Base-by-base conservation (phyloP, 2,113 vertebrate genomes). In the Pachypanchax playfairii region DNA sequence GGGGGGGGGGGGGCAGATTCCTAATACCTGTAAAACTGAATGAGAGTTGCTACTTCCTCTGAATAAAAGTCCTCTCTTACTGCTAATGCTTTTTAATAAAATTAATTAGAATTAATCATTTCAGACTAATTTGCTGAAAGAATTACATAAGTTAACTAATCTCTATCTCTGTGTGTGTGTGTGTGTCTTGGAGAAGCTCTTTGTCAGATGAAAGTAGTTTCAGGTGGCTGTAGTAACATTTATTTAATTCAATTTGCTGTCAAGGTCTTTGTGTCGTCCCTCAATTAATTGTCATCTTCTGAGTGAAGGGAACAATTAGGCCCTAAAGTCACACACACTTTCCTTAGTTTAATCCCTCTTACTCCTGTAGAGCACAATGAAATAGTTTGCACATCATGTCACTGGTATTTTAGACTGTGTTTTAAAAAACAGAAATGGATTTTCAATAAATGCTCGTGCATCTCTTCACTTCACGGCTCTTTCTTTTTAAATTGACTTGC, bases 221-320 rank as follows among this genome's bases (percentile, higher is more conserved):
- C 55, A 69, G 68, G 62, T 41, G 80, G 62, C 75, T 61, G 61
- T 66, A 54, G 72, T 80, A 87, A 80, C 84, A 83, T 88, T 85
- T 83, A 57, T 84, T 87, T 83, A 85, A 90, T 88, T 83, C 72
- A 87, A 85, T 88, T 86, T 87, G 75, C 70, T 4, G 49, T 77
- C 86, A 89, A 90, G 89, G 89, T 86, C 89, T 75, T 83, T 77
- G 63, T 77, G 77, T 84, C 55, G 46, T 39, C 73, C 83, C 79
- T 77, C 85, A 65, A 85, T 89, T 88, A 90, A 88, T 87, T 87
- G 89, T 88, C 86, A 84, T 89, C 86, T 83, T 78, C 71, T 65
- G 81, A 85, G 59, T 83, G 76, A 87, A 82, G 74, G 82, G 83
- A 84, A 81, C 87, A 84, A 87, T 89, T 87, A 86, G 55, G 80